A percentile compares a stretch with the other conserved stretches of the same genome.
These are phyloP conservation scores for Hirtodrosophila confusa DNA, from an alignment of 2,888 invertebrate species.

Conservation along the genomic window DNA sequence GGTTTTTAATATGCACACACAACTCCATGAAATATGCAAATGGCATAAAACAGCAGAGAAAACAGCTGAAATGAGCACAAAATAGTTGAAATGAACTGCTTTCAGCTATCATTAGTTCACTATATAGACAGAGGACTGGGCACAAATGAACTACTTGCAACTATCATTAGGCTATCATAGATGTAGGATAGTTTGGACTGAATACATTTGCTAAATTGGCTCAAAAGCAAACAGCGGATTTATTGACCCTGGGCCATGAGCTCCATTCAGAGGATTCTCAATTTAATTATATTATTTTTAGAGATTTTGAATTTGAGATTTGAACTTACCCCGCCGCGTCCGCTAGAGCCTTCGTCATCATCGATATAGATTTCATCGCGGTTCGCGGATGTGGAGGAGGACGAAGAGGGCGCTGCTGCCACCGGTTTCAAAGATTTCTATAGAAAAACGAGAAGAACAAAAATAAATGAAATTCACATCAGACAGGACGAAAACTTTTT, in stretches of 20 bases:
- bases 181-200: too few relatives aligned
- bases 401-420: slow-evolving; percentile 65
- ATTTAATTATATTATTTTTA: slow-evolving; percentile 31
- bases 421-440: slow-evolving; percentile 82
- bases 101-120: slow-evolving; percentile 14
- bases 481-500: slow-evolving; percentile 61
- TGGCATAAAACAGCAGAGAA: slow-evolving; percentile 27
- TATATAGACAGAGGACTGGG: too few relatives aligned
- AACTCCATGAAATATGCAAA: slow-evolving; percentile 43
- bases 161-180: slow-evolving; percentile 17
- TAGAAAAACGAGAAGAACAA: slow-evolving; percentile 44
- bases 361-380: slow-evolving; percentile 89
- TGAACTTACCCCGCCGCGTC: slow-evolving; percentile 87
- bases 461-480: slow-evolving; percentile 14
- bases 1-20: slow-evolving; percentile 41
- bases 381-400: slow-evolving; percentile 69
- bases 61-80: slow-evolving; percentile 13
- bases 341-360: slow-evolving; percentile 91
- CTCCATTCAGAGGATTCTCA: slow-evolving; percentile 4
- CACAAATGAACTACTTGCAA: slow-evolving; percentile 13
- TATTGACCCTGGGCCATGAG: slow-evolving; percentile 19
- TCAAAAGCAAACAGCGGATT: slow-evolving; percentile 2
- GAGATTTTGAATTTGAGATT: slow-evolving; percentile 7
- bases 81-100: slow-evolving; percentile 14
- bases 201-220: slow-evolving; percentile 6